Evolutionary conservation across 2,113 vertebrate species (phyloP).

Genomic region (Irena cyanogastra): DNA sequence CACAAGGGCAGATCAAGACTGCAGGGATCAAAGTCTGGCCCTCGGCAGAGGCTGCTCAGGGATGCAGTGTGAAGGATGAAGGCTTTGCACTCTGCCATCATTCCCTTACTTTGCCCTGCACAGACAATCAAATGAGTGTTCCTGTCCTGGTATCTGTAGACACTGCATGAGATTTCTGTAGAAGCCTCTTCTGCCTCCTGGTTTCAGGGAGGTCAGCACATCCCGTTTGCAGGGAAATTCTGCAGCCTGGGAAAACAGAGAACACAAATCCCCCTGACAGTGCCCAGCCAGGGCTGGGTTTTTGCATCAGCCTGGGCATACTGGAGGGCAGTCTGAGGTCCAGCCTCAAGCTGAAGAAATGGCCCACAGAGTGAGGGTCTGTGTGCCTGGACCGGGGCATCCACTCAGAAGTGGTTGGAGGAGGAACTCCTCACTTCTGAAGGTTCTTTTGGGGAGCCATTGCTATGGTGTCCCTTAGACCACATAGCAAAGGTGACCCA

Average conservation of each 20-base stretch:
- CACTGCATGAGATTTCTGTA: not conserved
- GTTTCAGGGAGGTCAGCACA: not conserved
- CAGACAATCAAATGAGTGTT: not conserved
- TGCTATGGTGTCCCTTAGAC: not conserved
- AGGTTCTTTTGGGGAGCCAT: not conserved
- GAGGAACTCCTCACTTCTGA: not conserved
- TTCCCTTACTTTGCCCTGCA: not conserved
- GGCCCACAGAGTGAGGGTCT: not conserved
- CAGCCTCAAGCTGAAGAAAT: not conserved
- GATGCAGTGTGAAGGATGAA: not conserved
- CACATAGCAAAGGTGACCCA: not conserved
- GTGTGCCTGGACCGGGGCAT: not conserved
- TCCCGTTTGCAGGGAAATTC: not conserved
- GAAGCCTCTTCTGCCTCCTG: not conserved
- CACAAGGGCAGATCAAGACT: not conserved
- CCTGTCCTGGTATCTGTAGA: not conserved
- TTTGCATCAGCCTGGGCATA: not conserved
- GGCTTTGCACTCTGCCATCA: not conserved
- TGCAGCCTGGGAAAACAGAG: not conserved
- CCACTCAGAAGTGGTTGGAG: not conserved
- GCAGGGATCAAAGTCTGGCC: not conserved
- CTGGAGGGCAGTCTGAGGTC: not conserved
- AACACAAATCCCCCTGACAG: not conserved
- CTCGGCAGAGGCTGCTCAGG: not conserved
- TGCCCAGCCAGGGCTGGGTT: not conserved